These are phyloP conservation scores for Cantharis flavilabris DNA, from an alignment of 2,888 invertebrate genomes.

Conservation along the genomic window DNA sequence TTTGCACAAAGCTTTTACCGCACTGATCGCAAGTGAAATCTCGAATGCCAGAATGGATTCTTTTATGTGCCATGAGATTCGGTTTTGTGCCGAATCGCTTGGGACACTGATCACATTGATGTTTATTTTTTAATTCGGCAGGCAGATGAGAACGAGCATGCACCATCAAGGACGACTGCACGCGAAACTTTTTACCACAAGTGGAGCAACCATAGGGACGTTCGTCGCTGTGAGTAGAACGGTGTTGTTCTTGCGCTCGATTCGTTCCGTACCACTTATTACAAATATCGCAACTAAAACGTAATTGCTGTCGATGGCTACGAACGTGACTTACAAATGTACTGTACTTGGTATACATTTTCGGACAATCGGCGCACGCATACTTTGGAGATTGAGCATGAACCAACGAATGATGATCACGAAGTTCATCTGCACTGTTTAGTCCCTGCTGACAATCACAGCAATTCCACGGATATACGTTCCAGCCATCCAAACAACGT, in stretches of 20 bases:
- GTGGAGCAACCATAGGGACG: constrained; percentile 59
- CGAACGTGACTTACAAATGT: constrained; percentile 68
- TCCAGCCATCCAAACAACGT: constrained; percentile 51
- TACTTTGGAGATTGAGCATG: constrained; percentile 68
- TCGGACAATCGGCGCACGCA: constrained; percentile 69
- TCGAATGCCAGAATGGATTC: constrained; percentile 61
- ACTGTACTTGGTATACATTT: constrained; percentile 64
- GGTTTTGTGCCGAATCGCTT: constrained; percentile 64
- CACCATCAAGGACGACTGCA: constrained; percentile 61
- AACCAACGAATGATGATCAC: constrained; percentile 64
- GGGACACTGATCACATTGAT: constrained; percentile 64
- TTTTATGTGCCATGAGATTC: constrained; percentile 62
- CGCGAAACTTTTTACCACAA: constrained; percentile 62
- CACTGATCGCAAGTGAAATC: constrained; percentile 64
- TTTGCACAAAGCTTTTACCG: constrained; percentile 64
- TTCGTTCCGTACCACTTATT: constrained; percentile 61
- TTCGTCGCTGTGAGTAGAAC: constrained; percentile 58
- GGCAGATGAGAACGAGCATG: constrained; percentile 63
- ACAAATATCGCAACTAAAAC: constrained; percentile 61
- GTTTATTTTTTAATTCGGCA: constrained; percentile 61
- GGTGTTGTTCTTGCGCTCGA: constrained; percentile 51
- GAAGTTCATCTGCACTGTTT: constrained; percentile 57
- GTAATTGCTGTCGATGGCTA: constrained; percentile 64
- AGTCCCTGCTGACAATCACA: constrained; percentile 58
- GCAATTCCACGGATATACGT: constrained; percentile 60